Evolutionary conservation across 53 echinoderm and acorn worm species (phyloP), one percentile per base, ranked within the genome.

Genomic region (Holothuria scabra): DNA sequence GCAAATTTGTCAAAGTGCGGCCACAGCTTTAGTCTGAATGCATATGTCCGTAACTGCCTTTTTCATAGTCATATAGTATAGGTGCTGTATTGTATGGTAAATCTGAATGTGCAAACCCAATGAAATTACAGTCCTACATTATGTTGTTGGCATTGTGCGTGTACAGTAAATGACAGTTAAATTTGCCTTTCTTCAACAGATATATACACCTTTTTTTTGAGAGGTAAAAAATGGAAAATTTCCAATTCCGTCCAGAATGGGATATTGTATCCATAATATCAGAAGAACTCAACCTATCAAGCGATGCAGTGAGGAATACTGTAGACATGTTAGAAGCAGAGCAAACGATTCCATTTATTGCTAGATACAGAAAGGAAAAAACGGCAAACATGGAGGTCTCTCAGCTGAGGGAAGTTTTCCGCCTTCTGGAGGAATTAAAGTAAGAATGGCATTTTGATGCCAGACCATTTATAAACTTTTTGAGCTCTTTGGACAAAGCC

Each of bases 311-410:
- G 16, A 83, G 76, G 44, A 93, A 93, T 68, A 84, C 87, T 8
- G 87, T 91, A 12, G 87, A 89, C 18, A 88, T 93, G 34, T 56
- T 97, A 18, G 94, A 92, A 16, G 79, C 64, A 14, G 94, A 94
- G 12, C 90, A 92, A 4, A 92, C 89, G 13, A 83, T 97, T 22
- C 97, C 97, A 7, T 97, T 97, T 76, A 94, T 97, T 59, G 92
- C 94, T 18, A 72, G 97, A 46, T 97, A 97, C 28, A 58, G 97
- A 46, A 92, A 90, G 74, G 94, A 94, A 57, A 87, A 88, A 67
- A 94, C 97, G 13, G 68, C 85, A 14, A 85, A 90, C 79, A 94
- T 97, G 97, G 94, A 97, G 20, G 90, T 87, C 1, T 82, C 88
- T 44, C 88, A 94, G 62, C 88, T 97, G 41, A 79, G 94, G 46